A percentile compares a stretch with the other conserved stretches of the same genome.
phyloP scores from a whole-genome alignment of 2,888 invertebrate genomes.

The Chorisops tibialis region DNA sequence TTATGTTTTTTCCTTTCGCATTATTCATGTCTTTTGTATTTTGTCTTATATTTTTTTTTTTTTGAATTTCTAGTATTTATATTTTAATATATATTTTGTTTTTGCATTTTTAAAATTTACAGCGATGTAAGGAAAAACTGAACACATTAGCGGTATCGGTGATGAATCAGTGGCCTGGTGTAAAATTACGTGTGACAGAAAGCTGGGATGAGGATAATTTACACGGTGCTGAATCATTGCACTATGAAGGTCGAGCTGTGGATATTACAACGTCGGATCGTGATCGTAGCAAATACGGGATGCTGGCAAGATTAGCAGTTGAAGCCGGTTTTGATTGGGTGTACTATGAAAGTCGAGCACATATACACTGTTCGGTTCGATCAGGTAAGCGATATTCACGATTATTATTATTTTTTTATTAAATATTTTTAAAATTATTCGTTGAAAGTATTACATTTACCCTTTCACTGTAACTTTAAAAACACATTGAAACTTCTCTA shows the following conservation, averaged over 20 bases:
- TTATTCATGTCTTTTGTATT: not conserved
- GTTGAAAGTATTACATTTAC: not conserved
- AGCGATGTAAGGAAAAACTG: constrained; percentile 94
- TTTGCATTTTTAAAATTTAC: too few relatives aligned
- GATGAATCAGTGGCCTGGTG: constrained; percentile 98
- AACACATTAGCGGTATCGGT: constrained; percentile 93
- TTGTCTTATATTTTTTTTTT: not conserved
- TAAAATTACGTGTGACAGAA: constrained; percentile 86
- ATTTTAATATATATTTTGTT: constrained; percentile 35
- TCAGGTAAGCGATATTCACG: constrained; percentile 68
- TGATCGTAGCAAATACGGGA: constrained; percentile 90
- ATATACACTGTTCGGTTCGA: constrained; percentile 96
- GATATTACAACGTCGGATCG: constrained; percentile 94
- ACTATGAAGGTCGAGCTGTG: constrained; percentile 95
- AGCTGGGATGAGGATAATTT: constrained; percentile 92
- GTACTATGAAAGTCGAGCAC: constrained; percentile 89
- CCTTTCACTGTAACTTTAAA: too few relatives aligned
- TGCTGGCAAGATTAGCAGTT: constrained; percentile 91
- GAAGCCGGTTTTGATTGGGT: constrained; percentile 99
- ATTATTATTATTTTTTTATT: not conserved
- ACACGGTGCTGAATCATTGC: constrained; percentile 70
- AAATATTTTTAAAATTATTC: not conserved
- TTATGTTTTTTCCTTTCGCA: not conserved
- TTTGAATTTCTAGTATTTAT: not conserved
- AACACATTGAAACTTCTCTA: too few relatives aligned